These are phyloP conservation scores for Passer montanus DNA, from an alignment of 2,113 vertebrate genomes.

Conservation along the genomic window DNA sequence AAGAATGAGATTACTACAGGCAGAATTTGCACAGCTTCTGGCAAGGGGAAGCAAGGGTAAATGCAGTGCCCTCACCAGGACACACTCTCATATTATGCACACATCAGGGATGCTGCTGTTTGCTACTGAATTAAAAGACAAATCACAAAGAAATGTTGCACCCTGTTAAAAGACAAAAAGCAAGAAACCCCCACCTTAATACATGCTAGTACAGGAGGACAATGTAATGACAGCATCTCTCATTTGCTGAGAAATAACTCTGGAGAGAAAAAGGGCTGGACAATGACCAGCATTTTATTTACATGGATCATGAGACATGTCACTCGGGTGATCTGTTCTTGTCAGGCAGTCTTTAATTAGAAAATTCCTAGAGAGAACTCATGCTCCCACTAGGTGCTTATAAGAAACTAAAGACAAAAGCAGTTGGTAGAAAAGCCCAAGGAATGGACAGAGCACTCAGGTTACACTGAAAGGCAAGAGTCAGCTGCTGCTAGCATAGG, in stretches of 20 bases:
- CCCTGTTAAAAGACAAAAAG: background rate
- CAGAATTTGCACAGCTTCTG: background rate
- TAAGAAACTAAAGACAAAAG: constrained; percentile 61
- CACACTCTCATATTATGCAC: background rate
- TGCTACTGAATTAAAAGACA: background rate
- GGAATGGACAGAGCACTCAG: background rate
- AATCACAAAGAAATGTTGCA: background rate
- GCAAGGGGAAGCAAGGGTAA: background rate
- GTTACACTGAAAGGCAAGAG: constrained; percentile 31
- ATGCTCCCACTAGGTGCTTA: constrained; percentile 58
- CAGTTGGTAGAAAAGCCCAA: constrained; percentile 31
- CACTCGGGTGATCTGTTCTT: constrained; percentile 54
- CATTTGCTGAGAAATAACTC: constrained; percentile 55
- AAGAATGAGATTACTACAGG: background rate
- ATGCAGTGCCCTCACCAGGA: background rate
- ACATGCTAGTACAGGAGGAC: background rate
- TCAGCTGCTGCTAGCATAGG: background rate
- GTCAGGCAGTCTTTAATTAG: constrained; percentile 77
- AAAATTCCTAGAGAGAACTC: constrained; percentile 73
- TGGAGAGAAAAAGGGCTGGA: constrained; percentile 40
- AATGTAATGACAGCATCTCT: constrained; percentile 61
- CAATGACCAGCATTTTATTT: constrained; percentile 67
- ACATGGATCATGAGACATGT: constrained; percentile 62
- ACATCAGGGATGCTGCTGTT: background rate
- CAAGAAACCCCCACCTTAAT: background rate